Conservation (phyloP, 1,140 invertebrate species). For the Portunus trituberculatus region DNA sequence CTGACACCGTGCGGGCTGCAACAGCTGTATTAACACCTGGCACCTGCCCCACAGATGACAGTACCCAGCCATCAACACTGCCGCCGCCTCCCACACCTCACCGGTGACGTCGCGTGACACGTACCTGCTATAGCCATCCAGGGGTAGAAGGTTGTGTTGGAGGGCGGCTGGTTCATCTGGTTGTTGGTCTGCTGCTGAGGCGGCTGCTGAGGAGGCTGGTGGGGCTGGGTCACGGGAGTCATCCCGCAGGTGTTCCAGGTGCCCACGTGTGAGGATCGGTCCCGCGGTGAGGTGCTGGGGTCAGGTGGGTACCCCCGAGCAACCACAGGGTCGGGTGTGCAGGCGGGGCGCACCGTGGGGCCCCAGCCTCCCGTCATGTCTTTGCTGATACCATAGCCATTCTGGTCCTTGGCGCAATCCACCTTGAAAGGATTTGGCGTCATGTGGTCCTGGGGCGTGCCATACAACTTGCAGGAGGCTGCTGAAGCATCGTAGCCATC, state of each 20-base stretch:
- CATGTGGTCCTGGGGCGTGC: constrained; percentile 85
- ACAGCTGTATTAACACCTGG: constrained; percentile 47
- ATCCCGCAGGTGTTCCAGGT: constrained; percentile 91
- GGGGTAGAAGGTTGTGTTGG: constrained; percentile 90
- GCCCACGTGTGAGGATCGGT: constrained; percentile 85
- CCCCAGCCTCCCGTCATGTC: constrained; percentile 77
- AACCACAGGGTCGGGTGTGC: constrained; percentile 77
- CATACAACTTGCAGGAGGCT: constrained; percentile 86
- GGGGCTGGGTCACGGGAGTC: constrained; percentile 81
- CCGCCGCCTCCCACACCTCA: constrained; percentile 40
- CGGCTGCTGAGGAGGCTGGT: constrained; percentile 86
- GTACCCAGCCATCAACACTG: constrained; percentile 21
- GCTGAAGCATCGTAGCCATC: constrained; percentile 90
- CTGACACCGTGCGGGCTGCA: constrained; percentile 33
- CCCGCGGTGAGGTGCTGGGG: constrained; percentile 79
- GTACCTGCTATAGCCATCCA: constrained; percentile 99
- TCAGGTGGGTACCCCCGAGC: constrained; percentile 80
- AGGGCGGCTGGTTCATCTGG: constrained; percentile 82
- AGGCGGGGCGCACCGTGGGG: constrained; percentile 75
- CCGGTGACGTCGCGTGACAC: constrained; percentile 79
- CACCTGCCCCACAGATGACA: constrained; percentile 63
- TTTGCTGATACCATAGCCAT: constrained; percentile 78
- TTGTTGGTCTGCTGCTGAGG: constrained; percentile 90
- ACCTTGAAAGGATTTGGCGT: constrained; percentile 83
- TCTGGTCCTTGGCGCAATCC: constrained; percentile 79